These are phyloP conservation scores for Fissipunctia ypsillon DNA, from an alignment of 2,888 invertebrate genomes.

Conservation along the genomic window DNA sequence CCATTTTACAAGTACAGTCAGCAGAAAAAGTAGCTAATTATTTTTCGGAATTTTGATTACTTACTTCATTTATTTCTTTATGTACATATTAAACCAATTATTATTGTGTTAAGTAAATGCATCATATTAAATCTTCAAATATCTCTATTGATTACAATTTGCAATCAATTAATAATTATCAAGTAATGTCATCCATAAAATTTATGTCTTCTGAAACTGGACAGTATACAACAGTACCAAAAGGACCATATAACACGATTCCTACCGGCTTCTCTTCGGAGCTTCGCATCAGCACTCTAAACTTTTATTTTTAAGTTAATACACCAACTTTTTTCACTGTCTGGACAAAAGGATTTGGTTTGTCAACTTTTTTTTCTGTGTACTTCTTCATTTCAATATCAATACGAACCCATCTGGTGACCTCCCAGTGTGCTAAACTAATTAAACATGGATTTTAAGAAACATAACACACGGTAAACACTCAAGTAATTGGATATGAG, in stretches of 20 bases:
- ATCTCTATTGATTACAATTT: too few species aligned
- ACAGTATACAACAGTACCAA: too few species aligned
- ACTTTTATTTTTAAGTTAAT: too few species aligned
- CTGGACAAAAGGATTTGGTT: not conserved
- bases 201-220: too few species aligned
- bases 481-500: slow-evolving; percentile 55
- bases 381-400: not conserved
- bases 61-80: too few species aligned
- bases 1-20: not conserved
- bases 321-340: not conserved
- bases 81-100: too few species aligned
- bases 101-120: not conserved
- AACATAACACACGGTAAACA: slow-evolving; percentile 53
- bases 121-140: not conserved
- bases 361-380: not conserved
- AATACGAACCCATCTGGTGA: slow-evolving; percentile 41
- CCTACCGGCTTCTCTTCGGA: too few species aligned
- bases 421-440: slow-evolving; percentile 31
- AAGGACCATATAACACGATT: too few species aligned
- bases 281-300: too few species aligned
- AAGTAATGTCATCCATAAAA: too few species aligned
- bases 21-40: not conserved
- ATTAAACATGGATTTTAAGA: slow-evolving; percentile 48
- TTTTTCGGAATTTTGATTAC: too few species aligned
- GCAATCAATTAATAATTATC: too few species aligned